Evolutionary conservation across 2,113 vertebrate genomes (phyloP).

Genomic region (Tonatia bakeri): DNA sequence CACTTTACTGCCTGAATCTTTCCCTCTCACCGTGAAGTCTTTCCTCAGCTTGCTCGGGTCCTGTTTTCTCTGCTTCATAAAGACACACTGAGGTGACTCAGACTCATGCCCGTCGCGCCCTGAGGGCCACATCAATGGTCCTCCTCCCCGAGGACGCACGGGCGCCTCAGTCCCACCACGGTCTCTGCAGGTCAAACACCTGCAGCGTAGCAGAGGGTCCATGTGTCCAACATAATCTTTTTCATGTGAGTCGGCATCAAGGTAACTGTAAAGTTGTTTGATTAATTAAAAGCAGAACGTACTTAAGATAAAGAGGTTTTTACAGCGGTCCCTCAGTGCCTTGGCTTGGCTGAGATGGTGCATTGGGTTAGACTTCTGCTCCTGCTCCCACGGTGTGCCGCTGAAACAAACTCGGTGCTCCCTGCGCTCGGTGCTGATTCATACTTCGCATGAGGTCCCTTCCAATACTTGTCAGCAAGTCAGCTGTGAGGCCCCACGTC

Average conservation of each 20-base stretch:
- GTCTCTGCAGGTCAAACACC: neutral
- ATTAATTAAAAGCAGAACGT: constrained; percentile 43
- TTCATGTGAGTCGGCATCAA: neutral
- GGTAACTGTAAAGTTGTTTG: constrained; percentile 27
- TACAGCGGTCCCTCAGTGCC: neutral
- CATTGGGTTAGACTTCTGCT: neutral
- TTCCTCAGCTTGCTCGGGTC: neutral
- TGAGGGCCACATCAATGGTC: neutral
- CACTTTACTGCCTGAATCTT: neutral
- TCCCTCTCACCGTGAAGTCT: neutral
- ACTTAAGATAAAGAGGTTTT: constrained; percentile 11
- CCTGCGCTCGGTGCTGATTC: neutral
- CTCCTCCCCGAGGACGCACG: neutral
- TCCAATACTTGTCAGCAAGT: too few relatives aligned
- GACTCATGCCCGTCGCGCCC: neutral
- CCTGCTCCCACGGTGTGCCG: neutral
- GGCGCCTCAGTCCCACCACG: neutral
- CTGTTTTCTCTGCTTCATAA: neutral
- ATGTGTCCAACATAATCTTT: neutral
- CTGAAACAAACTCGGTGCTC: neutral
- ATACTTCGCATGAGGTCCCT: neutral
- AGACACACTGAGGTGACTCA: neutral
- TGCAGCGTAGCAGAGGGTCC: neutral
- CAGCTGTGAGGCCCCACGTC: neutral
- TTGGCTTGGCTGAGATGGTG: neutral